Evolutionary conservation across 2,888 invertebrate genomes (phyloP), one percentile per base, ranked within the genome.

Genomic region (Drosophila leonis): DNA sequence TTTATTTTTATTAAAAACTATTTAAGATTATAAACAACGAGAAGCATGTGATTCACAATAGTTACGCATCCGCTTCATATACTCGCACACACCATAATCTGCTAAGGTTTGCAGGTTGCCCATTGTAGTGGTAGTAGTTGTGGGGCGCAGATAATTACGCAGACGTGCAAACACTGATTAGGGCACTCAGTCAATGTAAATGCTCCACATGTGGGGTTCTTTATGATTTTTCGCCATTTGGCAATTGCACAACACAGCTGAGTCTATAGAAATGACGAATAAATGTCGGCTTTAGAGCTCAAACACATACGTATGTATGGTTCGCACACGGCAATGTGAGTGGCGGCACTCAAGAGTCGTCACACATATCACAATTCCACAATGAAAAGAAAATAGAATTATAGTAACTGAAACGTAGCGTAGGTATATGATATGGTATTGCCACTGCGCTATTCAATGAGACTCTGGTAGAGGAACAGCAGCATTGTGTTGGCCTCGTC

Each of bases 81-180:
- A 69, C n/a, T n/a, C n/a, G n/a, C n/a, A n/a, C 79, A 59, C 78
- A 78, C 75, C 78, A 51, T 65, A 39, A 70, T 65, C 42, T 20
- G 60, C 55, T 15, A 63, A 13, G 12, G 59, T 46, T 56, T 60
- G 70, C 27, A 65, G 70, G 70, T 77, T 77, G 35, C 76, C 76
- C 76, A 77, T 77, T 52, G 24, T 56, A n/a, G 51, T 18, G 6
- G 12, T 31, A 9, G 35, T 35, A 35, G 35, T 13, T 27, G 44
- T 31, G 18, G 4, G 6, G 1, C 5, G 12, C 10, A 64, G 67
- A 78, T 68, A 75, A 60, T 57, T 57, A 55, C 29, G 37, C 57
- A 65, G 51, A 66, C 39, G 48, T 55, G 57, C 31, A 27, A 44
- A 35, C 48, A 37, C 49, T 70, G 76, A 76, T 78, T 74, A 62